Evolutionary conservation across 1,140 invertebrate genomes (phyloP), one percentile per base, ranked within the genome.

Genomic region (Drosophila nebulosa): DNA sequence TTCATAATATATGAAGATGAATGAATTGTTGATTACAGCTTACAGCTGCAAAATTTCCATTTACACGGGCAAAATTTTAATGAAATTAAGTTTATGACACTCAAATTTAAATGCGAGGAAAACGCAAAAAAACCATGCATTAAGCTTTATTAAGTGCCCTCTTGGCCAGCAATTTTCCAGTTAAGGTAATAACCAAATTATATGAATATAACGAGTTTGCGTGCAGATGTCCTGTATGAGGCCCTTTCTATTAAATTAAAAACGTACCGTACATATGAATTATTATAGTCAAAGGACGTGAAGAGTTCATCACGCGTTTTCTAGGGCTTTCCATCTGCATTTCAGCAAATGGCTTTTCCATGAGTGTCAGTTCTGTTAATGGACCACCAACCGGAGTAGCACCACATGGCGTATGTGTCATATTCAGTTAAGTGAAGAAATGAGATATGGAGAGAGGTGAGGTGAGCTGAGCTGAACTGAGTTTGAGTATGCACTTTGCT

Each of bases 171-270:
- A 53, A 71, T 68, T 71, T 74, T 75, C 69, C 62, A 64, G 69
- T 64, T 64, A 55, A 46, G 56, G 73, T 75, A 75, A 75, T 75
- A 46, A 58, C 62, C 51, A 74, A 69, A 69, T 65, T 51, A 50
- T 46, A 46, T 46, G 39, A 21, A 21, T 46, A 46, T 36, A 36
- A 62, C 57, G 58, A 58, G 63, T 58, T 58, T 39, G 36, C 55
- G 61, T 36, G 52, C 59, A 56, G 51, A 65, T 61, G 70, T 69
- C 51, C 24, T 22, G 42, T 70, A 60, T 68, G 7, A 30, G n/a
- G 67, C 66, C 59, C 60, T 75, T 75, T 75, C 39, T 63, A 75
- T 59, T 67, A 72, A 75, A 75, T 75, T 75, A 75, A 72, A 75
- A 60, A 58, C 16, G 22, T 30, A 68, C 50, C 16, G 22, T 30